A percentile compares a stretch with the other conserved stretches of the same genome.
phyloP scores from a whole-genome alignment of 2,888 invertebrate species.

The Alentia gelatinosa region DNA sequence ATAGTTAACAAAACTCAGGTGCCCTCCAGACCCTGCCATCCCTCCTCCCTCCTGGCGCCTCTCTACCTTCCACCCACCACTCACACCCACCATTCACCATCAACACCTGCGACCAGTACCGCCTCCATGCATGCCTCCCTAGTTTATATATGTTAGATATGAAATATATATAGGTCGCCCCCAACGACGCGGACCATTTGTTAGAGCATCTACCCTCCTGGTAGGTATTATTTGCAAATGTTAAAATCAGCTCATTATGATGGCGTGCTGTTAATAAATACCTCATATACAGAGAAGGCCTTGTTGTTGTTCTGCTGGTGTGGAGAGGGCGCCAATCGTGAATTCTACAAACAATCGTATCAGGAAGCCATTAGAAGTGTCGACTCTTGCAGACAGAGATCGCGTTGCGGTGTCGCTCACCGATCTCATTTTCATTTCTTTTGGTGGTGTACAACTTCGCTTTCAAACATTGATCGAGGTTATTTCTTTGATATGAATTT shows the following conservation, averaged over 20 bases:
- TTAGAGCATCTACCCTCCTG: too few relatives aligned
- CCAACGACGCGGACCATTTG: too few relatives aligned
- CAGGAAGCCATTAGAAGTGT: too few relatives aligned
- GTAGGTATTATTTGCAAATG: background rate
- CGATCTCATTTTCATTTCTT: too few relatives aligned
- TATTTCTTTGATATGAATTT: too few relatives aligned
- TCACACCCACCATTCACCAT: background rate
- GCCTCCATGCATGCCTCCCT: background rate
- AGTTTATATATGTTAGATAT: too few relatives aligned
- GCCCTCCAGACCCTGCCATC: background rate
- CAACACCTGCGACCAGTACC: background rate
- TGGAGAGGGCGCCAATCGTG: background rate
- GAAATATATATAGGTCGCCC: too few relatives aligned
- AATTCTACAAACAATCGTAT: background rate
- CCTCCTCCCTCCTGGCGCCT: background rate
- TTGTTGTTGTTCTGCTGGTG: background rate
- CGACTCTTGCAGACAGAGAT: too few relatives aligned
- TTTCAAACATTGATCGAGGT: too few relatives aligned
- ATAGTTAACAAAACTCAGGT: background rate
- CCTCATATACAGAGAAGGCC: background rate
- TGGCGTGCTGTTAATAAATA: background rate
- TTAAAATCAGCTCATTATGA: background rate
- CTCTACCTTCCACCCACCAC: background rate
- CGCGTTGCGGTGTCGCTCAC: too few relatives aligned
- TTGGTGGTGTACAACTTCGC: too few relatives aligned